Conservation (phyloP, 2,113 vertebrate species). For the Neogobius melanostomus region DNA sequence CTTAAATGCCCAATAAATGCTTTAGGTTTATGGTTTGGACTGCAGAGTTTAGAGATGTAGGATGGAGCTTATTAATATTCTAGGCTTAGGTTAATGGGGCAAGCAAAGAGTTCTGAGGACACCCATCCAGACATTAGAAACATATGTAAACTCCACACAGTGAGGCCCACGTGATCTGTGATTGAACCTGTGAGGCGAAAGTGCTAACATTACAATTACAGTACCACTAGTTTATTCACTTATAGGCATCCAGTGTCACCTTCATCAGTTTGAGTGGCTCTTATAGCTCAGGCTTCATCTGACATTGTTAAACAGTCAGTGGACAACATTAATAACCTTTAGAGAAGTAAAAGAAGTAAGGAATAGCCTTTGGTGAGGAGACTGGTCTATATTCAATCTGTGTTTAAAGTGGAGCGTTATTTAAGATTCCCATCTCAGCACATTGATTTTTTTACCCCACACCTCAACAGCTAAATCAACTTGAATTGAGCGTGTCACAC, state of each 20-base stretch:
- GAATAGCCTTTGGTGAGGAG: constrained; percentile 16
- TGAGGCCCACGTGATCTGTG: too few species aligned
- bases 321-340: constrained; percentile 18
- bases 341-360: constrained; percentile 17
- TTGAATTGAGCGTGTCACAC: constrained; percentile 52
- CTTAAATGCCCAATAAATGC: too few species aligned
- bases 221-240: too few species aligned
- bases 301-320: constrained; percentile 30
- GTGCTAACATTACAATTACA: too few species aligned
- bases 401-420: constrained; percentile 61
- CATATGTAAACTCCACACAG: too few species aligned
- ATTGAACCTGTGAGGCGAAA: too few species aligned
- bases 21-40: too few species aligned
- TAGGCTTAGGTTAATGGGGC: too few species aligned
- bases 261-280: constrained; percentile 46
- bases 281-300: constrained; percentile 51
- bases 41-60: too few species aligned
- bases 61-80: too few species aligned
- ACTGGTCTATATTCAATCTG: constrained; percentile 23
- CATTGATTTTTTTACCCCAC: constrained; percentile 49
- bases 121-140: too few species aligned
- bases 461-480: constrained; percentile 52
- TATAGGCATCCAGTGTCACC: constrained; percentile 13
- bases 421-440: constrained; percentile 60
- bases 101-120: too few species aligned